Base-by-base conservation (phyloP, 2,797 vertebrate species). In the Garrulus glandarius region DNA sequence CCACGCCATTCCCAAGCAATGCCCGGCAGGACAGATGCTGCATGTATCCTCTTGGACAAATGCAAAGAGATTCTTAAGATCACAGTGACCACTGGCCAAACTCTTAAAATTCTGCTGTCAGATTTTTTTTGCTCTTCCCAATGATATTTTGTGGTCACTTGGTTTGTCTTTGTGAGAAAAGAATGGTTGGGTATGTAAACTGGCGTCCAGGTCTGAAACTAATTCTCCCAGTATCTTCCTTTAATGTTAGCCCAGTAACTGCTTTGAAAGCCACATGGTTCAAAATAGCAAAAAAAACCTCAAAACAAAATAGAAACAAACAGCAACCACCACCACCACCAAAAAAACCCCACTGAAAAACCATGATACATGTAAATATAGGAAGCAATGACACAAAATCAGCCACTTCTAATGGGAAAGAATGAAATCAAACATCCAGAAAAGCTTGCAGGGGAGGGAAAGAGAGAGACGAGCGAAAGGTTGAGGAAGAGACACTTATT, bases 191-290 rank as follows among this genome's bases (percentile, higher is more conserved):
- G 72, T 68, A n/a, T 23, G 59, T 84, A 94, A 80, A 53, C 84
- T 87, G 81, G 43, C 8, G 95, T 97, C 97, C 97, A 98, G 87
- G 74, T 95, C 93, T 95, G 96, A 94, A 95, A 76, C 84, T 95
- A 97, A 91, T 96, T 95, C 94, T 97, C 95, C 96, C 87, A 65
- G 10, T 77, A 94, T 93, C 93, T 97, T 95, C 93, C 97, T 97
- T 98, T 95, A 95, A 89, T 34, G 68, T 97, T 94, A 97, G 97
- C 93, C 95, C 93, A 96, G 97, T 96, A 96, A 95, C 84, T 93
- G 87, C 92, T 96, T 91, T 74, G 97, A 98, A 93, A 97, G 97
- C 97, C 87, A 89, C 74, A 60, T 75, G 95, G 89, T 97, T 98
- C 71, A 67, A 89, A 96, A 96, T 75, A 94, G 92, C 67, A 83